Conservation (phyloP, 1,140 invertebrate genomes). For the Ceratoteleas bidentatus region DNA sequence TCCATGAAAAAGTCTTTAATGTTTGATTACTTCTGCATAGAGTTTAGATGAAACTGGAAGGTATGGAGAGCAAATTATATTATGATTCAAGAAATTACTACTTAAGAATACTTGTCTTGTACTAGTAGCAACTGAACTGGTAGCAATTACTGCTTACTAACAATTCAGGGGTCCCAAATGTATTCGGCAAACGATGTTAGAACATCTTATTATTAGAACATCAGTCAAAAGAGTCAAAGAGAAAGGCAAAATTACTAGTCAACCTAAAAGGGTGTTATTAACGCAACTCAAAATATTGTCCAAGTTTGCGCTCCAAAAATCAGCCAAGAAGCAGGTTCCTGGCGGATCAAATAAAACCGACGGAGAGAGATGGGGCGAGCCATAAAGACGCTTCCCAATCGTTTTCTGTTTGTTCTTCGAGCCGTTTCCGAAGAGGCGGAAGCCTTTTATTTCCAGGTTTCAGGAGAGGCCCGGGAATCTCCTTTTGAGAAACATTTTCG, state of each 20-base stretch:
- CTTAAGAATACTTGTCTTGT: no score
- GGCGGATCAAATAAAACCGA: conserved; percentile 52
- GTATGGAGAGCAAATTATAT: no score
- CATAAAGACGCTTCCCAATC: conserved; percentile 59
- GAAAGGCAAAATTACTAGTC: conserved; percentile 29
- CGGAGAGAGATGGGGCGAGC: conserved; percentile 5
- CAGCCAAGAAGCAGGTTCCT: conserved; percentile 40
- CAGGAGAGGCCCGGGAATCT: conserved; percentile 38
- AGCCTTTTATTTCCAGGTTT: conserved; percentile 62
- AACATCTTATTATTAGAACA: no score
- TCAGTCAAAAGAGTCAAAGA: conserved; percentile 56
- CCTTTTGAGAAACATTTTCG: conserved; percentile 51
- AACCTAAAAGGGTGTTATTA: conserved; percentile 55
- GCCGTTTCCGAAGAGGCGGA: conserved; percentile 55
- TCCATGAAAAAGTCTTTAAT: no score
- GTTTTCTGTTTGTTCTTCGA: conserved; percentile 62
- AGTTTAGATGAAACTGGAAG: no score
- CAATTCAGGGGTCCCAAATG: no score
- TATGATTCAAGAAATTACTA: no score
- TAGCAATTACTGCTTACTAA: no score
- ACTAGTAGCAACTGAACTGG: no score
- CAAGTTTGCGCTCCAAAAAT: conserved; percentile 43
- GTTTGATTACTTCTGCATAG: no score
- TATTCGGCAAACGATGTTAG: no score
- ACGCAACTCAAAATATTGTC: conserved; percentile 54